Conservation (phyloP, 35 echinoderm and acorn worm species). For the Amphiura filiformis region DNA sequence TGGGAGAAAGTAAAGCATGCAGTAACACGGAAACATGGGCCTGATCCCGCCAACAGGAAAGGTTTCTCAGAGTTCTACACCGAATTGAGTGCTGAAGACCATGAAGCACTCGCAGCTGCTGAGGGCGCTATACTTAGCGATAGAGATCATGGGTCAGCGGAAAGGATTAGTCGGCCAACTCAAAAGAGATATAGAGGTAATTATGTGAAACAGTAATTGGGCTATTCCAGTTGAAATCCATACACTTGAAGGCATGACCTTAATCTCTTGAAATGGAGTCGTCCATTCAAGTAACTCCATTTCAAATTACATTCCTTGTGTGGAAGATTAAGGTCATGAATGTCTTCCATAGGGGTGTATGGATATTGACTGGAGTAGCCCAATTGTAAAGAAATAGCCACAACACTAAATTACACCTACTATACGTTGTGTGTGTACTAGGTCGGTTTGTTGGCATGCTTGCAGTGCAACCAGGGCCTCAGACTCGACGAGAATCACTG, state of each 20-base stretch:
- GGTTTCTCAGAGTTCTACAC: not conserved
- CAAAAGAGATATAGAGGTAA: not conserved
- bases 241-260: slow-evolving; percentile 7
- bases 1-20: slow-evolving; percentile 91
- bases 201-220: no score
- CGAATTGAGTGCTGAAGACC: not conserved
- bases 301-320: no score
- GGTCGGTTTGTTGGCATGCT: no score
- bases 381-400: no score
- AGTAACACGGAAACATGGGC: slow-evolving; percentile 40
- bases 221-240: no score
- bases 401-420: no score
- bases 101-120: not conserved
- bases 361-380: slow-evolving; percentile 9
- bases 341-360: no score
- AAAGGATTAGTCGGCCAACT: not conserved
- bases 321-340: no score
- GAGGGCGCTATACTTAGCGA: not conserved
- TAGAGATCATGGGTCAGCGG: not conserved
- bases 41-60: not conserved
- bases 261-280: not conserved
- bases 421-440: no score
- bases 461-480: no score
- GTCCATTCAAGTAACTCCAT: no score
- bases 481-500: no score